These are phyloP conservation scores for Scophthalmus maximus DNA, from an alignment of 2,113 vertebrate genomes.

Conservation along the genomic window DNA sequence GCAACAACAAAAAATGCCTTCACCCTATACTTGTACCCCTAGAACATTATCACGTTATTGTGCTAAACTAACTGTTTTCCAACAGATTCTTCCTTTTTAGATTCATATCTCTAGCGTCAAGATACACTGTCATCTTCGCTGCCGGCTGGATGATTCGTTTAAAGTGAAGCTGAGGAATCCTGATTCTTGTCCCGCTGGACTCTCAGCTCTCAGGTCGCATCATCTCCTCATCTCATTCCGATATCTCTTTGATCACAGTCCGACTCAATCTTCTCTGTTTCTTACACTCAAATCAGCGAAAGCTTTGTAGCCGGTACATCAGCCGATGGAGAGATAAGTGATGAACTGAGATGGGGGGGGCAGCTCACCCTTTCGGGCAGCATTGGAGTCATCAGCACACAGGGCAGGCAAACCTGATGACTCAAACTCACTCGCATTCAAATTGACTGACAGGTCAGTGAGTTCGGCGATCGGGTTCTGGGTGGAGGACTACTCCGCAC, in stretches of 20 bases:
- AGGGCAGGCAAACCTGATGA: conserved; percentile 72
- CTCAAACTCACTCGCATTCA: conserved; percentile 59
- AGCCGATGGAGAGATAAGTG: conserved; percentile 54
- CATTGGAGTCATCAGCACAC: conserved; percentile 52
- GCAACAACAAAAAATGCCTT: too few species aligned
- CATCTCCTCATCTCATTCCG: background rate
- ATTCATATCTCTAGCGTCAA: background rate
- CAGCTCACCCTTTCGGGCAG: conserved; percentile 44
- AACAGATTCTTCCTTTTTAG: background rate
- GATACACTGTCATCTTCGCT: background rate
- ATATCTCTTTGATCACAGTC: conserved; percentile 17
- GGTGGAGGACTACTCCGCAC: conserved; percentile 18
- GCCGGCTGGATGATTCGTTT: background rate
- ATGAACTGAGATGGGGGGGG: conserved; percentile 49
- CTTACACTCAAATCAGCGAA: conserved; percentile 12
- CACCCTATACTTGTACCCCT: too few species aligned
- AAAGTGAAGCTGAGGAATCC: background rate
- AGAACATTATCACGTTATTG: too few species aligned
- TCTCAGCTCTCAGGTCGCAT: background rate
- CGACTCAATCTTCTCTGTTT: conserved; percentile 10
- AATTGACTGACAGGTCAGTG: conserved; percentile 72
- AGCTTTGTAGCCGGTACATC: conserved; percentile 32
- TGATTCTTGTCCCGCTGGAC: conserved; percentile 10
- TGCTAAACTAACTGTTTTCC: background rate
- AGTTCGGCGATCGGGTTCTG: conserved; percentile 61